Percentiles rank a stretch among this genome's conserved stretches.
Conservation (phyloP, 2,113 vertebrate genomes). For the Natator depressus region DNA sequence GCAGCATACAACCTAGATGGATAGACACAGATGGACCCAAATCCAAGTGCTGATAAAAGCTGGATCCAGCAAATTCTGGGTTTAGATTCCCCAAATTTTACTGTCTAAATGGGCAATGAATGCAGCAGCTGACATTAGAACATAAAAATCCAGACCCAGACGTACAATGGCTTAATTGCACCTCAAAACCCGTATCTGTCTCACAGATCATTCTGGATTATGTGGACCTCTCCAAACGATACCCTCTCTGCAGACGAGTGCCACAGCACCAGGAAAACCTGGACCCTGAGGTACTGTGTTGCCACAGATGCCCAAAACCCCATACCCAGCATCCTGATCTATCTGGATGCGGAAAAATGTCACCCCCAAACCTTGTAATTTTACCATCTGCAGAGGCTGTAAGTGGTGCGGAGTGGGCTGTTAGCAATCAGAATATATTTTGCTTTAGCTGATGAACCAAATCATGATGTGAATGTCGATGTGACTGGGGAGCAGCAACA, state of each 20-base stretch:
- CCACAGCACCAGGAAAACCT: neutral
- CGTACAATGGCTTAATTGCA: slow-evolving; percentile 26
- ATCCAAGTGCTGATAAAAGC: neutral
- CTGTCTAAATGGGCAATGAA: slow-evolving; percentile 39
- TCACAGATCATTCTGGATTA: slow-evolving; percentile 56
- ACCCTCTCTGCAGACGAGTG: slow-evolving; percentile 51
- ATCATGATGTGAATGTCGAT: slow-evolving; percentile 65
- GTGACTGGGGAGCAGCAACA: slow-evolving; percentile 62
- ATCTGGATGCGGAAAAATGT: slow-evolving; percentile 60
- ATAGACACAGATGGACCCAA: slow-evolving; percentile 47
- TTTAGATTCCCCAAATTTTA: slow-evolving; percentile 33
- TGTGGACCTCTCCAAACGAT: slow-evolving; percentile 24
- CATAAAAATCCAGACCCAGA: slow-evolving; percentile 44
- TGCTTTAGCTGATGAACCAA: slow-evolving; percentile 68
- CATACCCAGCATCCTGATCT: slow-evolving; percentile 21
- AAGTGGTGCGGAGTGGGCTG: slow-evolving; percentile 55
- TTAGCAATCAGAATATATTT: slow-evolving; percentile 67
- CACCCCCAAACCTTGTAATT: slow-evolving; percentile 71
- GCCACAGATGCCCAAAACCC: slow-evolving; percentile 31
- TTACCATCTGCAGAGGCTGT: slow-evolving; percentile 68
- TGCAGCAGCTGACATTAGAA: slow-evolving; percentile 43
- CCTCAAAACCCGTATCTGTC: slow-evolving; percentile 45
- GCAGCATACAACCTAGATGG: slow-evolving; percentile 52
- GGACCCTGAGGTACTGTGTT: neutral
- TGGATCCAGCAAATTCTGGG: slow-evolving; percentile 49